Percentiles rank a stretch among this genome's conserved stretches.
phyloP scores from a whole-genome alignment of 2,113 vertebrate genomes.

The Chauna torquata region DNA sequence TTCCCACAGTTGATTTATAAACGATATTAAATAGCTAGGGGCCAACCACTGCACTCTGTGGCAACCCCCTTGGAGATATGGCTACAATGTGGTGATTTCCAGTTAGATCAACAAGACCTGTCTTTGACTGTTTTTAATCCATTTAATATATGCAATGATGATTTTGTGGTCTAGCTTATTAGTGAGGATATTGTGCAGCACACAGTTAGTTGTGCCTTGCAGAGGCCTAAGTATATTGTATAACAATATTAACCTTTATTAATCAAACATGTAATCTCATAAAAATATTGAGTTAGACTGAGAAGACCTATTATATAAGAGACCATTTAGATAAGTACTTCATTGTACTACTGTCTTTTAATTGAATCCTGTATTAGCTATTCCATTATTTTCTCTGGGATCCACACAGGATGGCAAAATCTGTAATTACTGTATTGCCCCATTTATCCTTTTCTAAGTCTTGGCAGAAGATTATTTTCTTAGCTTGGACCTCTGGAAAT shows the following conservation, averaged over 20 bases:
- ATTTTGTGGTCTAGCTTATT: constrained; percentile 11
- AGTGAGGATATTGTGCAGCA: neutral
- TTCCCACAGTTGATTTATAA: neutral
- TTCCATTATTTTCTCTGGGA: neutral
- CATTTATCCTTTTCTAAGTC: neutral
- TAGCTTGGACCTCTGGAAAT: neutral
- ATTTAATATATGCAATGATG: neutral
- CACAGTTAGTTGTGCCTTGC: neutral
- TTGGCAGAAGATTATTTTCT: neutral
- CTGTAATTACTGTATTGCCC: neutral
- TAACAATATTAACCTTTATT: constrained; percentile 17
- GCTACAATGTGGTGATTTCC: neutral
- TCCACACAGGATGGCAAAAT: neutral
- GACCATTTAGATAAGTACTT: neutral
- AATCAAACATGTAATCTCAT: constrained; percentile 26
- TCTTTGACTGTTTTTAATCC: neutral
- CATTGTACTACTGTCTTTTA: neutral
- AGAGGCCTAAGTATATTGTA: neutral
- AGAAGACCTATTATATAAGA: neutral
- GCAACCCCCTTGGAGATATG: neutral
- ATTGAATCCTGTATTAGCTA: neutral
- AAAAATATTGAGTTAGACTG: constrained; percentile 9
- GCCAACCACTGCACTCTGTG: neutral
- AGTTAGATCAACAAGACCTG: neutral
- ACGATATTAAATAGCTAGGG: neutral